Evolutionary conservation across 1,140 invertebrate species (phyloP).

Genomic region (Papilio xuthus): DNA sequence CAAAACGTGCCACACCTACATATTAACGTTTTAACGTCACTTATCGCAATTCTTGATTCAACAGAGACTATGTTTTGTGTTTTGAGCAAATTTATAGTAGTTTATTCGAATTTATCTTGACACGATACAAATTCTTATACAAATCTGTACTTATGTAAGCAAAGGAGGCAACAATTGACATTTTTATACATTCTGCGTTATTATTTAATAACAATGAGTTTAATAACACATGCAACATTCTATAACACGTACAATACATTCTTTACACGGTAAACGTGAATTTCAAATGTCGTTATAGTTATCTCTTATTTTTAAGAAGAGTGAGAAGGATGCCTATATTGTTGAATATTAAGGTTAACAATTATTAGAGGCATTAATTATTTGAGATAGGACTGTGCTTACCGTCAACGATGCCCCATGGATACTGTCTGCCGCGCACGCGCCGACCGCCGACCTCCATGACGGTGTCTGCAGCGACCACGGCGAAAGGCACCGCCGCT

Average conservation of each 20-base stretch:
- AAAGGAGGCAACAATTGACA: not conserved
- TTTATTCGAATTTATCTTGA: slow-evolving; percentile 10
- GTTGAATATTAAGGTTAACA: no score
- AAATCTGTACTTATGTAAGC: not conserved
- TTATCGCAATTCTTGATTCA: not conserved
- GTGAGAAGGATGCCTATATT: no score
- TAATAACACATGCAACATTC: no score
- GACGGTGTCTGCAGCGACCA: slow-evolving; percentile 97
- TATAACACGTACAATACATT: no score
- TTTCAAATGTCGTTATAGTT: no score
- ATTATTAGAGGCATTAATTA: no score
- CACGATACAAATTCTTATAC: not conserved
- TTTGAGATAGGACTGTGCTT: slow-evolving; percentile 41
- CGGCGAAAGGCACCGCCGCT: slow-evolving; percentile 96
- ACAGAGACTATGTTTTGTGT: not conserved
- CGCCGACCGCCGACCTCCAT: slow-evolving; percentile 95
- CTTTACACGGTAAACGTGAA: no score
- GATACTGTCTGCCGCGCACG: slow-evolving; percentile 96
- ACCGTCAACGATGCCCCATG: slow-evolving; percentile 99
- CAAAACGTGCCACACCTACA: slow-evolving; percentile 9
- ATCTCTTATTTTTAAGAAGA: no score
- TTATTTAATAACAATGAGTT: no score
- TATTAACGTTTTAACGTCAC: not conserved
- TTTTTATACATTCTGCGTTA: not conserved
- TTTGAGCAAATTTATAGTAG: not conserved